Evolutionary conservation across 2,888 invertebrate genomes (phyloP).

Genomic region (Alloscopus bannaensis): DNA sequence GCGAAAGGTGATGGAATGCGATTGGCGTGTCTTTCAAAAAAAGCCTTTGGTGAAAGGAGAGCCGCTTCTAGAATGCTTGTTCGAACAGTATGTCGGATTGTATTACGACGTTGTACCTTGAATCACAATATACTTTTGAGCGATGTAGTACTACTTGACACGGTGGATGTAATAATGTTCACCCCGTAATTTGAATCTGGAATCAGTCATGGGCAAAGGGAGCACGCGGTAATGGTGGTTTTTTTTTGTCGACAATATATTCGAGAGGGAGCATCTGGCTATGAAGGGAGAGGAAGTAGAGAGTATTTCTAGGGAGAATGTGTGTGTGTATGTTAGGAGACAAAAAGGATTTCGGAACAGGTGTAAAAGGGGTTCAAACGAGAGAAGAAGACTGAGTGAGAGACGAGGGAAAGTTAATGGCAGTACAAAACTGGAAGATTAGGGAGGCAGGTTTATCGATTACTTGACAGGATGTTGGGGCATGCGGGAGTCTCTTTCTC

Average conservation of each 20-base stretch:
- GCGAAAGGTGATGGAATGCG: slow-evolving; percentile 59
- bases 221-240: slow-evolving; percentile 12
- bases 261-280: slow-evolving; percentile 13
- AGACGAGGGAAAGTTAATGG: slow-evolving; percentile 60
- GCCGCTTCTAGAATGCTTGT: too few relatives aligned
- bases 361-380: slow-evolving; percentile 50
- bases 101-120: slow-evolving; percentile 21
- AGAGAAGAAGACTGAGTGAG: slow-evolving; percentile 31
- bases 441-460: slow-evolving; percentile 67
- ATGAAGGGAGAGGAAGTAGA: slow-evolving; percentile 7
- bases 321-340: not conserved
- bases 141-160: slow-evolving; percentile 48
- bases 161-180: slow-evolving; percentile 45
- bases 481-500: slow-evolving; percentile 61
- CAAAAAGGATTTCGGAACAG: slow-evolving; percentile 56
- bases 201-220: slow-evolving; percentile 33
- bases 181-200: slow-evolving; percentile 42
- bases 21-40: slow-evolving; percentile 45
- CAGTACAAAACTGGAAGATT: slow-evolving; percentile 67
- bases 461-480: slow-evolving; percentile 64
- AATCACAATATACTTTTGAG: slow-evolving; percentile 12
- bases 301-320: too few relatives aligned
- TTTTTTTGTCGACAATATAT: slow-evolving; percentile 23
- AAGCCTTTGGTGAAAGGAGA: too few relatives aligned
- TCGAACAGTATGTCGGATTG: slow-evolving; percentile 16